Evolutionary conservation across 2,113 vertebrate species (phyloP).

Genomic region (Tautogolabrus adspersus): DNA sequence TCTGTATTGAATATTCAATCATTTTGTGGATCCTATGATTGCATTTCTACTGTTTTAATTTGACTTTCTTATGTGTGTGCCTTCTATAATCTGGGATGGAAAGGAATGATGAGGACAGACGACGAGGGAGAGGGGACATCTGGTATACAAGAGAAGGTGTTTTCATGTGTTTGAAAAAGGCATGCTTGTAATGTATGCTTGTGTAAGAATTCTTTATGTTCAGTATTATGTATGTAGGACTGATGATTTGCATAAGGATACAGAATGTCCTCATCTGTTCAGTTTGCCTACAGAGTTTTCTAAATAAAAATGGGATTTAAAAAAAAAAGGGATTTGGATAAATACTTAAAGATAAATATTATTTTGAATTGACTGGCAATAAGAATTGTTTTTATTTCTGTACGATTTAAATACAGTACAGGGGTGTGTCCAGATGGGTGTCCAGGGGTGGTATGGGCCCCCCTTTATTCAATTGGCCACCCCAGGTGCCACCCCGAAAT

Average conservation of each 20-base stretch:
- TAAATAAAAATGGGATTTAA: background rate
- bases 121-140: background rate
- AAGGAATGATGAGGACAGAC: background rate
- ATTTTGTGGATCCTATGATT: too few relatives aligned
- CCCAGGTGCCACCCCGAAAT: too few relatives aligned
- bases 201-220: slow-evolving; percentile 11
- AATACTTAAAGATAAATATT: background rate
- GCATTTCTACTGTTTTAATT: background rate
- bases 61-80: background rate
- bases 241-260: slow-evolving; percentile 17
- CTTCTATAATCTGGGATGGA: background rate
- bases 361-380: background rate
- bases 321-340: background rate
- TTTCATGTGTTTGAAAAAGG: background rate
- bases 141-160: background rate
- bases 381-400: too few relatives aligned
- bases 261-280: background rate
- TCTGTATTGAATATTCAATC: too few relatives aligned
- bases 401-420: too few relatives aligned
- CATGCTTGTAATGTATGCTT: slow-evolving; percentile 13
- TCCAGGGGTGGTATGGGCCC: too few relatives aligned
- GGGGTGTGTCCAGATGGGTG: too few relatives aligned
- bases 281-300: background rate
- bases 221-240: background rate
- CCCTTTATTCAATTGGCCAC: too few relatives aligned